Base-by-base conservation (phyloP, 2,888 invertebrate species). In the Drosophila kuntzei region DNA sequence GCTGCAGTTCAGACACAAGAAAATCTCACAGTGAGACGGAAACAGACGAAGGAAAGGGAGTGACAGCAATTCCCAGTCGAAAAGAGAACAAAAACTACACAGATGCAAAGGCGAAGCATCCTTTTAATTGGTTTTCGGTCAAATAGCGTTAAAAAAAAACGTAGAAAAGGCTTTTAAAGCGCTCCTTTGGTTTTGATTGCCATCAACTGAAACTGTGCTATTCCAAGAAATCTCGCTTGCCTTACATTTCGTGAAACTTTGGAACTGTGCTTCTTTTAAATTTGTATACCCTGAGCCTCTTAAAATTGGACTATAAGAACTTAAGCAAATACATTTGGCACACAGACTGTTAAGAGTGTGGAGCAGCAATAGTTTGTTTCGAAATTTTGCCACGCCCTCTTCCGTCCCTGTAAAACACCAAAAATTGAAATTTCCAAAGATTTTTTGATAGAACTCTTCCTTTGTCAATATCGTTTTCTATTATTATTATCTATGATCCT, bases 91-190 rank as follows among this genome's bases (percentile, higher is more conserved):
- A 66, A 87, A 81, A 75, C 57, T 72, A 72, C 77, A 80, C 50
- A 51, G 63, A 50, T 50, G 53, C 67, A 64, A 66, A 72, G 67
- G 63, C 60, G 66, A 71, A 66, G 66, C 65, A 79, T 64, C 60
- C 68, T 72, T 80, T 74, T 72, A 79, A 80, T 79, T 79, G 79
- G 80, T 80, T 79, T 79, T 77, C 66, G 79, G 66, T 70, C 70
- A 71, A 70, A 63, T 70, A 70, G 50, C 58, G 32, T 41, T 54
- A 37, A 47, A 27, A 36, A 43, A 32, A 39, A 14, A 22, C 14
- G 16, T 25, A 16, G 54, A 53, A 58, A 57, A 12, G 36, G 25
- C 36, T 64, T 61, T 76, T 65, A 58, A 71, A 71, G 71, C 61
- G 29, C 12, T 62, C 37, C 62, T 60, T 63, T 63, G 57, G 63